These are phyloP conservation scores for Ictalurus punctatus DNA, from an alignment of 2,113 vertebrate genomes.

Conservation along the genomic window DNA sequence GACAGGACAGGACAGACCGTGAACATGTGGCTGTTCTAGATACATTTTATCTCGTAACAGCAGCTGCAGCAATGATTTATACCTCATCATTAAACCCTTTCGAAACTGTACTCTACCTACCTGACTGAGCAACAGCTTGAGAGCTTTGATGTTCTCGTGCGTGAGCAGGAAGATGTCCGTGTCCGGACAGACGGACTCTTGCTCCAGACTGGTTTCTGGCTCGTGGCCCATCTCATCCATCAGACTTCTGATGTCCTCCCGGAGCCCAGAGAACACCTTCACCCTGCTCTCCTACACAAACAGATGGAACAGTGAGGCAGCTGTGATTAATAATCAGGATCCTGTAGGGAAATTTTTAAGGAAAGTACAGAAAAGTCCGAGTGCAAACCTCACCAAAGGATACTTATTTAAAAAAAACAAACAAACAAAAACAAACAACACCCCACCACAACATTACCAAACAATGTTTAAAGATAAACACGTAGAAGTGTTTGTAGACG, in stretches of 20 bases:
- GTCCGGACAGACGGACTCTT: constrained; percentile 62
- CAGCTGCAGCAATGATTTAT: not conserved
- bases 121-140: constrained; percentile 64
- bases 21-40: not conserved
- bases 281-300: constrained; percentile 58
- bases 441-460: not conserved
- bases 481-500: no score
- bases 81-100: not conserved
- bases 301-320: not conserved
- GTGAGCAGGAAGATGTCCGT: constrained; percentile 67
- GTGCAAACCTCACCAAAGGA: not conserved
- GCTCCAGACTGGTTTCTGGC: constrained; percentile 67
- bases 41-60: not conserved
- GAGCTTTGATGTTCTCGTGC: constrained; percentile 67
- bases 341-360: not conserved
- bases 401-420: not conserved
- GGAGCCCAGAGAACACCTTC: constrained; percentile 62
- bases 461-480: no score
- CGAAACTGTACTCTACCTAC: constrained; percentile 34
- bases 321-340: constrained; percentile 8
- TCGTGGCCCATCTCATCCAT: constrained; percentile 66
- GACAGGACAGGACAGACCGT: not conserved
- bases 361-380: not conserved
- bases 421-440: no score
- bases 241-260: constrained; percentile 58